A percentile compares a stretch with the other conserved stretches of the same genome.
These are phyloP conservation scores for Xenopus laevis DNA, from an alignment of 2,113 vertebrate genomes.

Conservation along the genomic window DNA sequence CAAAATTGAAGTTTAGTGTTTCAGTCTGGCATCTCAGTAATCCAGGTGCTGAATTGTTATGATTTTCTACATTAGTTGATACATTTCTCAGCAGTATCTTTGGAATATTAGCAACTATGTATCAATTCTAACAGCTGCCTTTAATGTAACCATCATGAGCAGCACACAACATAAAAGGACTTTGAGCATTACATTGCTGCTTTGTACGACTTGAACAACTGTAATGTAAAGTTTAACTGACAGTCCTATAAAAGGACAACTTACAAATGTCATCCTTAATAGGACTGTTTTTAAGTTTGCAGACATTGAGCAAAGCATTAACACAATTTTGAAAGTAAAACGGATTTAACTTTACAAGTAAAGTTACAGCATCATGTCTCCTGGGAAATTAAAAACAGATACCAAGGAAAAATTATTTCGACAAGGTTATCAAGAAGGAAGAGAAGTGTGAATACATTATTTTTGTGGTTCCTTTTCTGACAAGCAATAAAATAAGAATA, in stretches of 20 bases:
- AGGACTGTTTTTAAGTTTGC: not conserved
- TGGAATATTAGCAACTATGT: too few species aligned
- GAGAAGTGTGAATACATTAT: slow-evolving; percentile 2
- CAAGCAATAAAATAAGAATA: slow-evolving; percentile 10
- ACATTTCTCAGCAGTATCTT: too few species aligned
- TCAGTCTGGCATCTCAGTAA: too few species aligned
- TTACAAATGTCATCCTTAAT: not conserved
- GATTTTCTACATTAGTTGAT: too few species aligned
- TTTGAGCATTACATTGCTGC: too few species aligned
- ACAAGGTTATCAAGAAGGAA: slow-evolving; percentile 3
- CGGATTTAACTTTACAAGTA: not conserved
- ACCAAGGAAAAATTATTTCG: not conserved
- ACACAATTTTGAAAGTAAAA: not conserved
- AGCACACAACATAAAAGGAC: too few species aligned
- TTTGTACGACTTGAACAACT: too few species aligned
- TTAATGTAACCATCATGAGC: too few species aligned
- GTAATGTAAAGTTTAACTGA: too few species aligned
- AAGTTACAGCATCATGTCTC: not conserved
- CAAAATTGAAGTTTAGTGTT: too few species aligned
- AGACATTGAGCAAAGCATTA: not conserved
- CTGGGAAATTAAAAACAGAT: slow-evolving; percentile 17
- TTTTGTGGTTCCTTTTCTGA: slow-evolving; percentile 26
- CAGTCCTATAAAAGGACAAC: not conserved
- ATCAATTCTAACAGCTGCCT: too few species aligned
- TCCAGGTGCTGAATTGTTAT: too few species aligned